Conservation (phyloP, 2,113 vertebrate species). For the Carassius gibelio region DNA sequence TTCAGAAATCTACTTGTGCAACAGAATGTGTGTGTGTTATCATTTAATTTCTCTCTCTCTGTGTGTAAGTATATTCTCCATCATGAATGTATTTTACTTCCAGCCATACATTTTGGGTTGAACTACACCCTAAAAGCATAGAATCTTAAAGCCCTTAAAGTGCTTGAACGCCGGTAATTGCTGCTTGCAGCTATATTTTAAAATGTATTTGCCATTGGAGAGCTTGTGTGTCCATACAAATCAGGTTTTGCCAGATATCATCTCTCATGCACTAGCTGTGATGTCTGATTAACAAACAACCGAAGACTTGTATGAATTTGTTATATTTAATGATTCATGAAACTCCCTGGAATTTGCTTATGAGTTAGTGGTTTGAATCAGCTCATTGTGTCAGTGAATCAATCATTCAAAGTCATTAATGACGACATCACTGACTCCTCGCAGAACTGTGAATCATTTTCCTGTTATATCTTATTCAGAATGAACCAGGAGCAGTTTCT, state of each 20-base stretch:
- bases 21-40: no score
- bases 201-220: not conserved
- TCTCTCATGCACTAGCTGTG: not conserved
- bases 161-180: no score
- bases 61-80: no score
- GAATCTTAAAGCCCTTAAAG: no score
- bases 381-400: not conserved
- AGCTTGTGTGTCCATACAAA: not conserved
- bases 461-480: not conserved
- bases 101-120: no score
- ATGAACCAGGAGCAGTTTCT: not conserved
- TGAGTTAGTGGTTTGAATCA: not conserved
- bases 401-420: not conserved
- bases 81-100: no score
- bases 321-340: not conserved
- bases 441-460: not conserved
- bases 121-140: no score
- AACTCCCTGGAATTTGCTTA: not conserved
- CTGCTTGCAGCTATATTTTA: not conserved
- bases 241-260: not conserved
- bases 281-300: not conserved
- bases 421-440: not conserved
- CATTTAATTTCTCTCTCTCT: no score
- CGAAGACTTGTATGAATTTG: not conserved
- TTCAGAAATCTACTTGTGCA: no score